Evolutionary conservation across 2,888 invertebrate species (phyloP).

Genomic region (Eledona agricola): DNA sequence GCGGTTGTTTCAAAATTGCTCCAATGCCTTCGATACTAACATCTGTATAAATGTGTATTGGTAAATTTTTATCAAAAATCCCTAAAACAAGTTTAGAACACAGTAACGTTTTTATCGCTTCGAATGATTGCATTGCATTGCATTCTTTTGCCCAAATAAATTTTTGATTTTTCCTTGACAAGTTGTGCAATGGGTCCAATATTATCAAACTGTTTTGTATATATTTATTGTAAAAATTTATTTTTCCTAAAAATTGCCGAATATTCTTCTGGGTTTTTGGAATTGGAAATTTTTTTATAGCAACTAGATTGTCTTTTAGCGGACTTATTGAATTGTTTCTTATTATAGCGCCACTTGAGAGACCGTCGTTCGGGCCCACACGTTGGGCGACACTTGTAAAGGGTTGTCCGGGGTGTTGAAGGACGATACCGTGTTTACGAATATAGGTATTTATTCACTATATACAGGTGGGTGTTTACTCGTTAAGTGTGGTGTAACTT

Average conservation of each 20-base stretch:
- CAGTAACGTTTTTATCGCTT: neutral
- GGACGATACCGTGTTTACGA: no score
- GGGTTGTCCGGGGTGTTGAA: no score
- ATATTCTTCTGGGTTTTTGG: slow-evolving; percentile 2
- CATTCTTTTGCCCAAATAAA: neutral
- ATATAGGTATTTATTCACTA: no score
- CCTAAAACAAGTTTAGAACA: neutral
- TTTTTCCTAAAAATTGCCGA: slow-evolving; percentile 3
- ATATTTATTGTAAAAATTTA: slow-evolving; percentile 1
- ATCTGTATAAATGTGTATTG: slow-evolving; percentile 4
- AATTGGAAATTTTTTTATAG: slow-evolving; percentile 1
- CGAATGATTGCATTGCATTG: slow-evolving; percentile 2
- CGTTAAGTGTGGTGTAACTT: no score
- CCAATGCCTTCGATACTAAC: slow-evolving; percentile 1
- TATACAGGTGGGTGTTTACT: no score
- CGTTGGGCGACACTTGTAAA: no score
- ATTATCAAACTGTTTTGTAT: neutral
- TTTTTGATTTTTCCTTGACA: slow-evolving; percentile 1
- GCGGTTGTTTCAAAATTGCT: slow-evolving; percentile 3
- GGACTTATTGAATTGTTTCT: neutral
- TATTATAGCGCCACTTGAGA: no score
- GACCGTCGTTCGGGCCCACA: no score
- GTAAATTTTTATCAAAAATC: neutral
- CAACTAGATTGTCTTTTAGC: neutral
- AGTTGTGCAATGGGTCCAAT: slow-evolving; percentile 1